A percentile compares a stretch with the other conserved stretches of the same genome.
Evolutionary conservation across 1,140 invertebrate species (phyloP).

Genomic region (Temnothorax nylanderi): DNA sequence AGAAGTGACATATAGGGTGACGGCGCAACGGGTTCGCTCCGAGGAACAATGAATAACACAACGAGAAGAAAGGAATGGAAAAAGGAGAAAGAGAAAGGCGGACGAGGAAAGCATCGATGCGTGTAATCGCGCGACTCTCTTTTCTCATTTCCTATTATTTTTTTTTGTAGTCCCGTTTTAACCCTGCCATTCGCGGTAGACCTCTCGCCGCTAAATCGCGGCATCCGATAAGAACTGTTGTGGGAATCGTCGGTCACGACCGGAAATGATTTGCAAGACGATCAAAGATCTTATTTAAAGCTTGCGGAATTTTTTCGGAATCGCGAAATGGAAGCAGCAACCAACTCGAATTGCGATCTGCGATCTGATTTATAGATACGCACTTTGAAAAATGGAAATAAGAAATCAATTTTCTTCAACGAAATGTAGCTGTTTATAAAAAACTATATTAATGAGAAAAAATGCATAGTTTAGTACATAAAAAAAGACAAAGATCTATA

Average conservation of each 20-base stretch:
- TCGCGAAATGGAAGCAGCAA: background rate
- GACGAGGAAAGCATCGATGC: conserved; percentile 30
- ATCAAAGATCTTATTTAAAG: conserved; percentile 4
- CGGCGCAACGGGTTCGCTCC: background rate
- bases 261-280: background rate
- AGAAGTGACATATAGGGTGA: conserved; percentile 3
- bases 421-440: background rate
- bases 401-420: background rate
- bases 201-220: conserved; percentile 10
- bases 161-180: conserved; percentile 12
- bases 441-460: background rate
- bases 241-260: conserved; percentile 10
- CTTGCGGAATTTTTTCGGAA: background rate
- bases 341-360: background rate
- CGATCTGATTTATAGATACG: background rate
- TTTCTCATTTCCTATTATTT: conserved; percentile 14
- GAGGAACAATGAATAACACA: conserved; percentile 35
- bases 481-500: background rate
- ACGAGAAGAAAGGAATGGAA: conserved; percentile 1
- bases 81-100: background rate
- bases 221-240: conserved; percentile 2
- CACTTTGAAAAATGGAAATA: background rate
- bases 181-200: background rate
- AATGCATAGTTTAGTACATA: background rate
- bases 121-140: conserved; percentile 41